A percentile compares a stretch with the other conserved stretches of the same genome.
Evolutionary conservation across 2,888 invertebrate species (phyloP).

Genomic region (Eurytoma adleriae): DNA sequence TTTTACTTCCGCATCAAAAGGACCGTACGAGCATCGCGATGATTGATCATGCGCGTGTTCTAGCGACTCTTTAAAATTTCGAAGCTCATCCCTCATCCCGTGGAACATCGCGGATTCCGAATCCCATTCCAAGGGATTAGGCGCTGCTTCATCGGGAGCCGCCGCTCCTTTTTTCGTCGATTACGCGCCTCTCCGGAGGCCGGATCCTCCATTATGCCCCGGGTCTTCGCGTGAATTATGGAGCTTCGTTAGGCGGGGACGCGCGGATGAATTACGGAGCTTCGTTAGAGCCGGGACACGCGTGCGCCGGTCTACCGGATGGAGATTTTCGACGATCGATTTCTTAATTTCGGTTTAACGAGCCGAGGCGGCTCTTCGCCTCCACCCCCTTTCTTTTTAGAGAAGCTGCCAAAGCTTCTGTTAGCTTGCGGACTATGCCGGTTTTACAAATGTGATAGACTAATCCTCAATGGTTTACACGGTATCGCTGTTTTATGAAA

Average conservation of each 20-base stretch:
- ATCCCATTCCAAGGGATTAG: too few relatives aligned
- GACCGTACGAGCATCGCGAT: too few relatives aligned
- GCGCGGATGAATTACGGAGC: slow-evolving; percentile 10
- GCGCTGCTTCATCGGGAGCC: too few relatives aligned
- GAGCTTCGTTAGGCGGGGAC: not conserved
- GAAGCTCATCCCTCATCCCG: too few relatives aligned
- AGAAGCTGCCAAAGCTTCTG: not conserved
- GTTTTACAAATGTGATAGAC: too few relatives aligned
- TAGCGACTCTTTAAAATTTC: too few relatives aligned
- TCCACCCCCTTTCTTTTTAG: not conserved
- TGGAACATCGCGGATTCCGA: too few relatives aligned
- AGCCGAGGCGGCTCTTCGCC: not conserved
- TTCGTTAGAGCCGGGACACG: slow-evolving; percentile 15
- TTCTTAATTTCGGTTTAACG: slow-evolving; percentile 39
- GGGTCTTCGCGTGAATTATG: not conserved
- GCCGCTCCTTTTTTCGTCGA: slow-evolving; percentile 4
- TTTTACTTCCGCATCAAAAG: too few relatives aligned
- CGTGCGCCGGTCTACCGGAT: not conserved
- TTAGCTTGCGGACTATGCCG: too few relatives aligned
- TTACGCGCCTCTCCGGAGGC: not conserved
- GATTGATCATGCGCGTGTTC: too few relatives aligned
- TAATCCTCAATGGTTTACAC: too few relatives aligned
- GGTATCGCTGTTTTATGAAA: too few relatives aligned
- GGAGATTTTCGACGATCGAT: slow-evolving; percentile 4
- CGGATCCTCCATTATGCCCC: slow-evolving; percentile 8